These are phyloP conservation scores for Frankliniella intonsa DNA, from an alignment of 2,888 invertebrate species.

Conservation along the genomic window DNA sequence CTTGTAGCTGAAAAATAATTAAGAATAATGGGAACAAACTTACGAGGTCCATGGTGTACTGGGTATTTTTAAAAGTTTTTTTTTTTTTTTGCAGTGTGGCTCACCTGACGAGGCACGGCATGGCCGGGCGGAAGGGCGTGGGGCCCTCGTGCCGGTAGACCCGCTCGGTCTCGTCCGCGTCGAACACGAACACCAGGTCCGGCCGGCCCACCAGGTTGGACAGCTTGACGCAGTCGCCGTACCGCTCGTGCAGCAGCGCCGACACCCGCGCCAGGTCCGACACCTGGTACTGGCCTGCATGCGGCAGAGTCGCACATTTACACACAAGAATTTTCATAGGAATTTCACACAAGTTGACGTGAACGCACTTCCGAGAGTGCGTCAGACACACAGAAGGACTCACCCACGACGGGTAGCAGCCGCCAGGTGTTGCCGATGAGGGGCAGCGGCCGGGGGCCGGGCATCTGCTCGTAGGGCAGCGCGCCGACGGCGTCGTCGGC, in stretches of 20 bases:
- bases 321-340: not conserved
- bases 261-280: slow-evolving; percentile 63
- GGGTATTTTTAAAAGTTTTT: too few species aligned
- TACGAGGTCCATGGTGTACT: too few species aligned
- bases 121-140: slow-evolving; percentile 66
- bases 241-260: slow-evolving; percentile 54
- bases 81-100: not conserved
- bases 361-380: not conserved
- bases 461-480: slow-evolving; percentile 46
- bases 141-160: slow-evolving; percentile 64
- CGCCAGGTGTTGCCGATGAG: slow-evolving; percentile 79
- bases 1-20: slow-evolving; percentile 54
- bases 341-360: not conserved
- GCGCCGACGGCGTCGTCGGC: not conserved
- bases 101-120: slow-evolving; percentile 60
- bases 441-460: slow-evolving; percentile 74
- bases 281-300: slow-evolving; percentile 58
- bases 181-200: slow-evolving; percentile 68
- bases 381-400: slow-evolving; percentile 11
- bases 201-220: slow-evolving; percentile 64
- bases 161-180: slow-evolving; percentile 64
- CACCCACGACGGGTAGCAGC: slow-evolving; percentile 41
- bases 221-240: slow-evolving; percentile 64
- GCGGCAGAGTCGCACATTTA: not conserved
- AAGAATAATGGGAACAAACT: too few species aligned